These are phyloP conservation scores for Dasysyrphus albostriatus DNA, from an alignment of 2,888 invertebrate species.

Conservation along the genomic window DNA sequence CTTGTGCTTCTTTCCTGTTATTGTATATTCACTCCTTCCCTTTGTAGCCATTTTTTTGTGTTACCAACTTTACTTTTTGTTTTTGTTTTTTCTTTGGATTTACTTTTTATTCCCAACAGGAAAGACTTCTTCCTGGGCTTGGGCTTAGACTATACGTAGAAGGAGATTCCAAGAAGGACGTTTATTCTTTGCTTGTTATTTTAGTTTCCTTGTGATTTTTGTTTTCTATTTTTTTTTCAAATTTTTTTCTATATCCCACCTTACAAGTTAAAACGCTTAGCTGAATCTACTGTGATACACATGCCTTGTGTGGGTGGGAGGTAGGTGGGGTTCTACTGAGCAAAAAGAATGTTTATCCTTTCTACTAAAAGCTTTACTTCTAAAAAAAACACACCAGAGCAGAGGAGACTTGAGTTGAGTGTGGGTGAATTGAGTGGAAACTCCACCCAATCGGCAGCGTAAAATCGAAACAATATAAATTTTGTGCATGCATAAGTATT, in stretches of 20 bases:
- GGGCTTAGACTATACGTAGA: not conserved
- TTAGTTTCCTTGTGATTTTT: slow-evolving; percentile 51
- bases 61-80: not conserved
- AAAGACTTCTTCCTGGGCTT: slow-evolving; percentile 59
- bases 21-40: slow-evolving; percentile 39
- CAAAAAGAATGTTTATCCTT: slow-evolving; percentile 66
- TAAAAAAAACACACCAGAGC: not conserved
- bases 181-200: slow-evolving; percentile 65
- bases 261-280: slow-evolving; percentile 73
- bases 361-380: slow-evolving; percentile 56
- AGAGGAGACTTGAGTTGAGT: slow-evolving; percentile 9
- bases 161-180: slow-evolving; percentile 59
- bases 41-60: not conserved
- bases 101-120: slow-evolving; percentile 45
- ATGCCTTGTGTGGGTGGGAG: slow-evolving; percentile 26
- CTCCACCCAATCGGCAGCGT: slow-evolving; percentile 66
- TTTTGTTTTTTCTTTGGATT: not conserved
- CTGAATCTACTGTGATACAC: slow-evolving; percentile 61
- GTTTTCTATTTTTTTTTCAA: not conserved
- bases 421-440: slow-evolving; percentile 68
- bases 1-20: slow-evolving; percentile 36
- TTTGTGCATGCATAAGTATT: slow-evolving; percentile 66
- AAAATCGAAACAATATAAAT: slow-evolving; percentile 75
- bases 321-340: slow-evolving; percentile 34
- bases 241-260: slow-evolving; percentile 23